phyloP scores from a whole-genome alignment of 2,113 vertebrate genomes.

The Diadophis punctatus region DNA sequence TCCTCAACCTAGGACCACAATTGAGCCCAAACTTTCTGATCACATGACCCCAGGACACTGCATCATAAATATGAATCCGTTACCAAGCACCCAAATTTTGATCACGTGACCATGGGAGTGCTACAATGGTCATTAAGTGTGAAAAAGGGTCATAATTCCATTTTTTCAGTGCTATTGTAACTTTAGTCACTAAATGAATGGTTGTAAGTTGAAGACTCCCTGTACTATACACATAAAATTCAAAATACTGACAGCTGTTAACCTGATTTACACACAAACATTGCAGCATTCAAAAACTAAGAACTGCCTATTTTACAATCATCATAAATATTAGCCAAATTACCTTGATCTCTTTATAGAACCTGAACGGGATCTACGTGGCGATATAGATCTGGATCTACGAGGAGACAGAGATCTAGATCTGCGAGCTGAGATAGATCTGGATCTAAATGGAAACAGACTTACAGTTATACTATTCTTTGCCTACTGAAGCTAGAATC shows the following conservation, averaged over 20 bases:
- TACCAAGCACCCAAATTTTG: not conserved
- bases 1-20: not conserved
- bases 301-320: not conserved
- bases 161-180: not conserved
- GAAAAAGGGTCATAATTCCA: not conserved
- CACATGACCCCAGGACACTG: not conserved
- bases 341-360: slow-evolving; percentile 84
- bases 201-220: not conserved
- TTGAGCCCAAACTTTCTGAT: not conserved
- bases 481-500: not conserved
- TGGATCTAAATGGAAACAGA: slow-evolving; percentile 62
- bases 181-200: not conserved
- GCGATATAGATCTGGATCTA: slow-evolving; percentile 77
- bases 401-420: slow-evolving; percentile 82
- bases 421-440: slow-evolving; percentile 74
- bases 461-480: not conserved
- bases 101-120: not conserved
- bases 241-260: not conserved
- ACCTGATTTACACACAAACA: not conserved
- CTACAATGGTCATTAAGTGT: not conserved
- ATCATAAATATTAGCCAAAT: slow-evolving; percentile 26
- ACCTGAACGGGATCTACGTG: slow-evolving; percentile 76
- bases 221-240: not conserved
- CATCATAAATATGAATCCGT: not conserved
- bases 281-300: not conserved